Evolutionary conservation across 2,113 vertebrate genomes (phyloP), one percentile per base, ranked within the genome.

Genomic region (Notothenia coriiceps): DNA sequence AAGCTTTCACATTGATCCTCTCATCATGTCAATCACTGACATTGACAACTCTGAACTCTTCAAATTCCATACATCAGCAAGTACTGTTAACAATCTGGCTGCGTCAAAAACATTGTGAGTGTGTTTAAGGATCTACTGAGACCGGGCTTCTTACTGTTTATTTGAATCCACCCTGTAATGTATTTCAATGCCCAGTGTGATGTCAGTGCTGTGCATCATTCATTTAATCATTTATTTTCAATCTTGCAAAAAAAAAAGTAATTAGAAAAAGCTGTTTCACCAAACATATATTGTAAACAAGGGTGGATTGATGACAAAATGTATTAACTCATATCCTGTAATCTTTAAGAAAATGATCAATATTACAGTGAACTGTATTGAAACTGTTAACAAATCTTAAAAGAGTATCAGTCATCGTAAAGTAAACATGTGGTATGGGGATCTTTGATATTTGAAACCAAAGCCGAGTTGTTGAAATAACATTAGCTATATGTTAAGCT

Each of bases 11-110:
- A 94, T 94, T 89, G 93, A 94, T 93, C 89, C 82, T 77, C 78
- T 80, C 90, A 89, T 94, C 90, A 93, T 93, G 93, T 93, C 93
- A 91, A 92, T 94, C 93, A 92, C 87, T 81, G 83, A 84, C 86
- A 86, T 70, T 83, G 87, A 91, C 90, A 91, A 87, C 80, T 85
- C 80, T 67, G 57, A 91, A 91, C 88, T 93, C 91, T 77, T 89
- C 81, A 91, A 83, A 86, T 89, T 89, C 86, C 74, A 80, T 73
- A 91, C 88, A 90, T 91, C 89, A 92, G 90, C 88, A 91, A 88
- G 72, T 79, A 43, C 55, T 61, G 46, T 40, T 85, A n/a, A 66
- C 77, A 66, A 65, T 85, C 54, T 66, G 63, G 62, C 62, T 56
- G 40, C 80, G 71, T 89, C 82, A 85, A 73, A 86, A 85, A 83